A percentile compares a stretch with the other conserved stretches of the same genome.
These are phyloP conservation scores for Cheilosia scutellata DNA, from an alignment of 2,888 invertebrate species.

Conservation along the genomic window DNA sequence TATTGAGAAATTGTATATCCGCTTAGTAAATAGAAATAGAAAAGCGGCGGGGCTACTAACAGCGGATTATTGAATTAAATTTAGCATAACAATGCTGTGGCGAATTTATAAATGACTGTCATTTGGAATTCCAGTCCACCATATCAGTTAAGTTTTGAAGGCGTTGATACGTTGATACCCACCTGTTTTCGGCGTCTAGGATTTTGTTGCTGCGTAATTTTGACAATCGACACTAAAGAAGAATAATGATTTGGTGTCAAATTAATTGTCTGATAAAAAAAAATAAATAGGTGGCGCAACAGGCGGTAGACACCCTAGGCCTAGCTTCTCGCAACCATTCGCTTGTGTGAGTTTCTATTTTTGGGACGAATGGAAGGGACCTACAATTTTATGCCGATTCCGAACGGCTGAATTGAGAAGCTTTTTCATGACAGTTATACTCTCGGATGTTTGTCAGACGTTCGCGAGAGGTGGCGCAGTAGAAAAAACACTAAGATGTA, in stretches of 20 bases:
- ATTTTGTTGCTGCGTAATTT: constrained; percentile 35
- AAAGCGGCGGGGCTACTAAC: neutral
- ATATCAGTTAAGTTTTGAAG: neutral
- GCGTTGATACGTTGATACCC: constrained; percentile 36
- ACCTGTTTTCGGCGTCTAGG: constrained; percentile 36
- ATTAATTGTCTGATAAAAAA: neutral
- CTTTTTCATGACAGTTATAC: too few species aligned
- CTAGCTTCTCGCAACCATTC: too few species aligned
- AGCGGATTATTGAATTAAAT: constrained; percentile 10
- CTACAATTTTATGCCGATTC: too few species aligned
- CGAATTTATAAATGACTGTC: neutral
- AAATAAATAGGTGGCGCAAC: too few species aligned
- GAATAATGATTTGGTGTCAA: constrained; percentile 16
- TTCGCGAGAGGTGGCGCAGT: too few species aligned
- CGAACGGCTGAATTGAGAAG: too few species aligned
- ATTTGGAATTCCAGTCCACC: neutral
- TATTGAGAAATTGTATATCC: constrained; percentile 22
- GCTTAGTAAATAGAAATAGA: constrained; percentile 5
- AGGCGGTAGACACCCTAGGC: too few species aligned
- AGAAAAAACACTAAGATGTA: too few species aligned
- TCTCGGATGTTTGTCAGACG: too few species aligned
- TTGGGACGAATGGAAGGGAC: too few species aligned
- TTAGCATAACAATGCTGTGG: neutral
- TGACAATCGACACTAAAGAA: constrained; percentile 32
- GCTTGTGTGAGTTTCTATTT: too few species aligned